A percentile compares a stretch with the other conserved stretches of the same genome.
phyloP scores from a whole-genome alignment of 2,888 invertebrate species.

The Drosophila testacea region DNA sequence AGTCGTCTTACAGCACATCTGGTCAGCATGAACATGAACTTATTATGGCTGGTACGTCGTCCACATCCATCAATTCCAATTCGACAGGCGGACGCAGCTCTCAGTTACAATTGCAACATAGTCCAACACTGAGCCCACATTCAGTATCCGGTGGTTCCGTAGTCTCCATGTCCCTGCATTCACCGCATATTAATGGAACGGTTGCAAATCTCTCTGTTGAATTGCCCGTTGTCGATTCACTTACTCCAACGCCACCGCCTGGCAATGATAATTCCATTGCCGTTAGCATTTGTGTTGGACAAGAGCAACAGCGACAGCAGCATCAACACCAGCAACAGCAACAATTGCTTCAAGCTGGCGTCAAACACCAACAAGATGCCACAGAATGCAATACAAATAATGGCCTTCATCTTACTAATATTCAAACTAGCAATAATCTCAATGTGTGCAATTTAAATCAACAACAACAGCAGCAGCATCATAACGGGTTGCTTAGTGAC shows the following conservation, averaged over 20 bases:
- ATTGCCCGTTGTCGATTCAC: conserved; percentile 85
- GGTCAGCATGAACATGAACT: conserved; percentile 64
- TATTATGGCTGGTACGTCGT: conserved; percentile 39
- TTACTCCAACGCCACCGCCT: conserved; percentile 86
- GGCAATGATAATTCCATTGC: conserved; percentile 13
- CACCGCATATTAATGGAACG: conserved; percentile 85
- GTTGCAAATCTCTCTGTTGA: conserved; percentile 86
- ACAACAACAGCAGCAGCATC: conserved; percentile 47
- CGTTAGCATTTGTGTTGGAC: conserved; percentile 20
- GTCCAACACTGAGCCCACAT: conserved; percentile 89
- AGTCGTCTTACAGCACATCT: conserved; percentile 87
- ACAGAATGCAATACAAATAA: conserved; percentile 58
- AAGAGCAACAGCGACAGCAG: conserved; percentile 9
- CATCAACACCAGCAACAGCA: conserved; percentile 35
- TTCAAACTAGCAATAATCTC: conserved; percentile 44
- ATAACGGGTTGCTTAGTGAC: conserved; percentile 32
- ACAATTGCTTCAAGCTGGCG: conserved; percentile 12
- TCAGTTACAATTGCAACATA: conserved; percentile 86
- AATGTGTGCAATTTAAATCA: conserved; percentile 60
- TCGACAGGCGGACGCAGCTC: conserved; percentile 76
- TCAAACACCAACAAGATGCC: conserved; percentile 40
- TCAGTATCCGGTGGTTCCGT: conserved; percentile 86
- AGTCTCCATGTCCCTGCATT: conserved; percentile 84
- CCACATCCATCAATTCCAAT: conserved; percentile 65
- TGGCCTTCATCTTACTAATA: conserved; percentile 42